Percentiles rank a stretch among this genome's conserved stretches.
Evolutionary conservation across 2,797 vertebrate species (phyloP).

Genomic region (Etheostoma nigrum): DNA sequence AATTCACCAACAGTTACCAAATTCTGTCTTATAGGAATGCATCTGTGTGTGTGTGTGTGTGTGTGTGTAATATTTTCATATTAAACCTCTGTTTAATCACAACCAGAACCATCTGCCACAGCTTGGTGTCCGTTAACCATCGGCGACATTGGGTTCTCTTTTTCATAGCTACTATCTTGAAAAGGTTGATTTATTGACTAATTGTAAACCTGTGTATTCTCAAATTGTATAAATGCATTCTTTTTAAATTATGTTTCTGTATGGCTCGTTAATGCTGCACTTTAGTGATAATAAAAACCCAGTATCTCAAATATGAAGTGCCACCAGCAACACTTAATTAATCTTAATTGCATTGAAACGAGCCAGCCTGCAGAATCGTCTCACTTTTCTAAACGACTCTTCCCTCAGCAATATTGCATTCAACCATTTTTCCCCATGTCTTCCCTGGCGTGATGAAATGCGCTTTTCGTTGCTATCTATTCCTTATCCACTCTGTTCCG

Average conservation of each 20-base stretch:
- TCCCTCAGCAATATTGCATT: constrained; percentile 72
- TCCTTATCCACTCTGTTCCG: constrained; percentile 80
- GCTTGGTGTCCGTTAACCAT: constrained; percentile 35
- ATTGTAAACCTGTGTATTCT: constrained; percentile 57
- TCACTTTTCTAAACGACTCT: constrained; percentile 79
- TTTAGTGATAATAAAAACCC: constrained; percentile 77
- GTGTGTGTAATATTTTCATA: no score
- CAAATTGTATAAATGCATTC: constrained; percentile 70
- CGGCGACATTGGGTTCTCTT: constrained; percentile 13
- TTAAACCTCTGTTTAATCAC: constrained; percentile 13
- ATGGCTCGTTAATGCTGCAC: constrained; percentile 65
- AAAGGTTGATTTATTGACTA: constrained; percentile 60
- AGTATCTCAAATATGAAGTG: constrained; percentile 79
- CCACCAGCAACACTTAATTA: constrained; percentile 82
- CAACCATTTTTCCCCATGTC: constrained; percentile 71
- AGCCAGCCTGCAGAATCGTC: constrained; percentile 71
- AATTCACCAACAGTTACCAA: constrained; percentile 9
- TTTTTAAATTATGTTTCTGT: constrained; percentile 62
- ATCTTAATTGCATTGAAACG: constrained; percentile 83
- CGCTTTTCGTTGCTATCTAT: constrained; percentile 77
- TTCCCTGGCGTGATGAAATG: constrained; percentile 81
- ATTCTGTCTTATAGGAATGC: constrained; percentile 12
- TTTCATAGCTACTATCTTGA: constrained; percentile 51
- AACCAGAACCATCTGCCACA: constrained; percentile 28
- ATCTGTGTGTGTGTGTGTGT: not conserved